Evolutionary conservation across 2,888 invertebrate species (phyloP), one percentile per base, ranked within the genome.

Genomic region (Willowsia nigromaculata): DNA sequence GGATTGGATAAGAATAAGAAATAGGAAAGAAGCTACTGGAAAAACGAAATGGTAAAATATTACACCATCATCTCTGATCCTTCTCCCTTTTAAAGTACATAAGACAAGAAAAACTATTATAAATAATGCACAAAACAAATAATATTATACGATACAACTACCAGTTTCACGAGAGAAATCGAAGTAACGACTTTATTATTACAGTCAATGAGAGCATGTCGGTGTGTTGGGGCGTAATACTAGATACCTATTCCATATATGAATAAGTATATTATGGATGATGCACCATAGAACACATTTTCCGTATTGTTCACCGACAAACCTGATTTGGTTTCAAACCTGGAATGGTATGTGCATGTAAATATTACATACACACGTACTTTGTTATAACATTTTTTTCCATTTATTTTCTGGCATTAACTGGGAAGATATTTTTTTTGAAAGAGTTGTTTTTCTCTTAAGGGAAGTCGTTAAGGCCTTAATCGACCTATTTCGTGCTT

Each of bases 401-500:
- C 62, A 81, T 81, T 62, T 62, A 81, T 37, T 81, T 40, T 40
- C 9, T 62, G 59, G 40, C 43, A 27, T 62, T 59, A 59, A 62
- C 27, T 33, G 22, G 15, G 7, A 43, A 62, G n/a, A 53, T 1
- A 30, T 43, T 6, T 56, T 80, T 56, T 81, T 81, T 43, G 7
- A 43, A 37, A 50, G 27, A 81, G 59, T 43, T 81, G 40, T 74
- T 84, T 40, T 59, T 78, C 62, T 33, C 68, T 86, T 80, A 50
- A 27, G 80, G 86, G 80, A 86, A 86, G 86, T 86, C 86, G 86
- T 86, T 86, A 86, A 47, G 50, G 53, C 65, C 80, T 65, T 86
- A 86, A 86, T 86, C 86, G 86, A 47, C 86, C 86, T 65, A 80
- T 86, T 86, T 80, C 86, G 86, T 86, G 86, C 56, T 53, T 40